Evolutionary conservation across 2,113 vertebrate species (phyloP).

Genomic region (Zosterops japonicus): DNA sequence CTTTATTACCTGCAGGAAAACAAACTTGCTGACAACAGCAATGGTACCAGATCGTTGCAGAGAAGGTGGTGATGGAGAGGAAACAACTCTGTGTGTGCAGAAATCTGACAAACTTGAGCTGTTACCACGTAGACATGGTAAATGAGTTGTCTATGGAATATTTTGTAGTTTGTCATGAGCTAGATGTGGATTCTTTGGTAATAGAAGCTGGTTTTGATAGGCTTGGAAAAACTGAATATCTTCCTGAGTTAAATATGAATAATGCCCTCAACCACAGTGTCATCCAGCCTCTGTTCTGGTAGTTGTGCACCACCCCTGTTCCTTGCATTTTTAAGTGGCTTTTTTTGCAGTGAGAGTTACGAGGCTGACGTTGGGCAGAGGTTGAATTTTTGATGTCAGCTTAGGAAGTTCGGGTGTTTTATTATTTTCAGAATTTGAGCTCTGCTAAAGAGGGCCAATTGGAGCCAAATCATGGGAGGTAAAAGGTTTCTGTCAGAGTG

Average conservation of each 20-base stretch:
- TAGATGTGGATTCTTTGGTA: background rate
- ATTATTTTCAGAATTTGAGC: background rate
- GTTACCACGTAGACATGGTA: background rate
- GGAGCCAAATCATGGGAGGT: background rate
- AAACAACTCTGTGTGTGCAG: background rate
- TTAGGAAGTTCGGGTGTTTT: background rate
- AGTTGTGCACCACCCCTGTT: background rate
- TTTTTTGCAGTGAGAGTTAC: background rate
- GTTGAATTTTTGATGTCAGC: background rate
- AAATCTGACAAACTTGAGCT: background rate
- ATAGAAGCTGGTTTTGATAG: background rate
- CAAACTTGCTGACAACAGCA: background rate
- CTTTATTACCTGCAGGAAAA: background rate
- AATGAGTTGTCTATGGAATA: background rate
- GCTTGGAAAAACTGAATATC: background rate
- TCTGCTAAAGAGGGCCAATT: background rate
- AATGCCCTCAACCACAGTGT: background rate
- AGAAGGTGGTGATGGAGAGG: slow-evolving; percentile 12
- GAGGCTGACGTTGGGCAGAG: background rate
- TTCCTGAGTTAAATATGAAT: background rate
- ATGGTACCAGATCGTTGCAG: background rate
- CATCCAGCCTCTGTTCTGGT: background rate
- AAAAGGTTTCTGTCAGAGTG: background rate
- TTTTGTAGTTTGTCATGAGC: background rate
- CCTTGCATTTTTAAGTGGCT: background rate